Percentiles rank a stretch among this genome's conserved stretches.
phyloP scores from a whole-genome alignment of 2,888 invertebrate species.

The Sacculina carcini region DNA sequence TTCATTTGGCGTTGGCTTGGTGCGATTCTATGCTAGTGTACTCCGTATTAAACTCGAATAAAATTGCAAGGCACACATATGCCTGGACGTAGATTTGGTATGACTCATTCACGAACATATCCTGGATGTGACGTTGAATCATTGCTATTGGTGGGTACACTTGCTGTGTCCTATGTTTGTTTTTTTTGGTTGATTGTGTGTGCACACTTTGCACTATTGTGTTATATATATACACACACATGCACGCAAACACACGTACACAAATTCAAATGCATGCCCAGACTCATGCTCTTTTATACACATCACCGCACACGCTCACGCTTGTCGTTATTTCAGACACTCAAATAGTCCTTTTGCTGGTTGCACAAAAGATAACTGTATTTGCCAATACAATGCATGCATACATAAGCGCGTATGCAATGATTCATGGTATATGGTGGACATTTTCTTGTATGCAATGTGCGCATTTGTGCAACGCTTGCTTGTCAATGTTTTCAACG shows the following conservation, averaged over 20 bases:
- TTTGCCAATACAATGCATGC: too few relatives aligned
- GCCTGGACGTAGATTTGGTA: neutral
- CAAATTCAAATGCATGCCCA: constrained; percentile 3
- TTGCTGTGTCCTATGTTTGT: neutral
- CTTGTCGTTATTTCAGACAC: neutral
- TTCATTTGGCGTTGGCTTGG: too few relatives aligned
- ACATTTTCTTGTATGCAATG: too few relatives aligned
- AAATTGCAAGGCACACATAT: too few relatives aligned
- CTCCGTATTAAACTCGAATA: too few relatives aligned
- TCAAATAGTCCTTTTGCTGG: neutral
- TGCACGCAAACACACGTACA: too few relatives aligned
- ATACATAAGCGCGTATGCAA: too few relatives aligned
- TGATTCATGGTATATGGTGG: too few relatives aligned
- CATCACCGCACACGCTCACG: neutral
- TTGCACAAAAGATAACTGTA: too few relatives aligned
- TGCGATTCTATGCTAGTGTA: too few relatives aligned
- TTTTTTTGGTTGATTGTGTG: neutral
- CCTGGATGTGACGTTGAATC: neutral
- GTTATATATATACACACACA: constrained; percentile 2
- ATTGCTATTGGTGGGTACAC: neutral
- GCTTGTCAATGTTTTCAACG: too few relatives aligned
- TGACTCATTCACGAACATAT: neutral
- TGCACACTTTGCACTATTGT: neutral
- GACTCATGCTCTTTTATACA: neutral
- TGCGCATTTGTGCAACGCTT: too few relatives aligned